These are phyloP conservation scores for Noctua comes DNA, from an alignment of 2,888 invertebrate genomes.

Conservation along the genomic window DNA sequence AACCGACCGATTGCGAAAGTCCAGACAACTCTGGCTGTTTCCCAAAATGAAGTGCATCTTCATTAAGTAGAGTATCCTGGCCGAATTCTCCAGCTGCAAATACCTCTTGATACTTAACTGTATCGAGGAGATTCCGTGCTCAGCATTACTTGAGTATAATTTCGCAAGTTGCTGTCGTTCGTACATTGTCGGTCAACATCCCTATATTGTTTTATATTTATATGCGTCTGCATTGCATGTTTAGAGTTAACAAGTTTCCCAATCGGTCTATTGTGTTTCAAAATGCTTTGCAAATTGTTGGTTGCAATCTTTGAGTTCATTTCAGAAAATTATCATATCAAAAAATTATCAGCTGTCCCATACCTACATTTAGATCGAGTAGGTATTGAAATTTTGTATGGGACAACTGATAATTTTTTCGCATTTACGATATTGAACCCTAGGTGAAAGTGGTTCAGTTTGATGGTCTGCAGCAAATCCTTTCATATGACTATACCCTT, in stretches of 20 bases:
- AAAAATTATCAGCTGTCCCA: too few relatives aligned
- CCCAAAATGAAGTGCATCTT: constrained; percentile 12
- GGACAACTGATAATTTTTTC: too few relatives aligned
- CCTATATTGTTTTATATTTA: constrained; percentile 33
- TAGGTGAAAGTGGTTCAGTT: too few relatives aligned
- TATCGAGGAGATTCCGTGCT: constrained; percentile 55
- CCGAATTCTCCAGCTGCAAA: constrained; percentile 59
- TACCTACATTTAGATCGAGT: too few relatives aligned
- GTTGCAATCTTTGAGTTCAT: constrained; percentile 28
- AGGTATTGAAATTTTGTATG: too few relatives aligned
- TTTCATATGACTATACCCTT: too few relatives aligned
- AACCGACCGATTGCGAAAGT: constrained; percentile 21
- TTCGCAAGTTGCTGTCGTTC: constrained; percentile 23
- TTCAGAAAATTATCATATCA: constrained; percentile 6
- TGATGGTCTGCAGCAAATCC: too few relatives aligned
- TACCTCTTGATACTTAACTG: constrained; percentile 65
- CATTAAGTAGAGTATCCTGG: constrained; percentile 26
- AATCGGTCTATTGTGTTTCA: constrained; percentile 52
- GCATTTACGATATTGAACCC: too few relatives aligned
- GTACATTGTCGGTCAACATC: constrained; percentile 26
- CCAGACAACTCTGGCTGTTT: background rate
- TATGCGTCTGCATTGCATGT: constrained; percentile 39
- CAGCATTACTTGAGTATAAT: constrained; percentile 46
- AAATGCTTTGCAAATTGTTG: constrained; percentile 43
- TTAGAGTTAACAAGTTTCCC: constrained; percentile 27